These are phyloP conservation scores for Netelia virgata DNA, from an alignment of 2,888 invertebrate genomes.

Conservation along the genomic window DNA sequence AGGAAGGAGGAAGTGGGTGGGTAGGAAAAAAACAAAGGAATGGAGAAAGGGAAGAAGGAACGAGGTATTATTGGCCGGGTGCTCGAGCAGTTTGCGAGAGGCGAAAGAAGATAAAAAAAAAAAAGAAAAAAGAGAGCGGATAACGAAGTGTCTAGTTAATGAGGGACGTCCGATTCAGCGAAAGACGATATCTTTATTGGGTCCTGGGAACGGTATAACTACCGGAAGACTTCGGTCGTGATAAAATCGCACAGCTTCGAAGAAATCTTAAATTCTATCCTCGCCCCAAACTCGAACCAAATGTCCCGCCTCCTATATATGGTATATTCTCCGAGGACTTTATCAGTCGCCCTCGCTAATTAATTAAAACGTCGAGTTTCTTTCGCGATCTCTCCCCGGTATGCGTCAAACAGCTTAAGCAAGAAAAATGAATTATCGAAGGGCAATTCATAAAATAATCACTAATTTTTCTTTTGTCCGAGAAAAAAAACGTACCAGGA, in stretches of 20 bases:
- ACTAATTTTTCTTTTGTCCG: too few species aligned
- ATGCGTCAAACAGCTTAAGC: not conserved
- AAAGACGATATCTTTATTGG: slow-evolving; percentile 61
- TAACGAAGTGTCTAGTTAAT: slow-evolving; percentile 64
- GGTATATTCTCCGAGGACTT: slow-evolving; percentile 18
- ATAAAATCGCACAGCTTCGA: slow-evolving; percentile 53
- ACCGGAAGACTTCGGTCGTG: slow-evolving; percentile 19
- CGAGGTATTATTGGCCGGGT: slow-evolving; percentile 40
- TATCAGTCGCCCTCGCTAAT: slow-evolving; percentile 48
- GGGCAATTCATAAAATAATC: not conserved
- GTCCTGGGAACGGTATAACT: slow-evolving; percentile 49
- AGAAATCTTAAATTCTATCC: slow-evolving; percentile 55
- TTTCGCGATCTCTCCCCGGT: not conserved
- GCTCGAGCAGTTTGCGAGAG: slow-evolving; percentile 44
- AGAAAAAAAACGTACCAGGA: too few species aligned
- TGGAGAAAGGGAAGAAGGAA: not conserved
- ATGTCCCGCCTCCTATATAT: slow-evolving; percentile 21
- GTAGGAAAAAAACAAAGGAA: slow-evolving; percentile 1
- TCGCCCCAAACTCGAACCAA: slow-evolving; percentile 9
- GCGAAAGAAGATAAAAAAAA: slow-evolving; percentile 21
- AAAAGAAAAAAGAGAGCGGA: slow-evolving; percentile 22
- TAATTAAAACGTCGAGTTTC: slow-evolving; percentile 36
- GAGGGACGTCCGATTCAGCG: slow-evolving; percentile 49
- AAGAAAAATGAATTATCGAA: not conserved
- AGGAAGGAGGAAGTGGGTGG: not conserved